phyloP scores from a whole-genome alignment of 2,888 invertebrate genomes.

The Oscheius sp. region DNA sequence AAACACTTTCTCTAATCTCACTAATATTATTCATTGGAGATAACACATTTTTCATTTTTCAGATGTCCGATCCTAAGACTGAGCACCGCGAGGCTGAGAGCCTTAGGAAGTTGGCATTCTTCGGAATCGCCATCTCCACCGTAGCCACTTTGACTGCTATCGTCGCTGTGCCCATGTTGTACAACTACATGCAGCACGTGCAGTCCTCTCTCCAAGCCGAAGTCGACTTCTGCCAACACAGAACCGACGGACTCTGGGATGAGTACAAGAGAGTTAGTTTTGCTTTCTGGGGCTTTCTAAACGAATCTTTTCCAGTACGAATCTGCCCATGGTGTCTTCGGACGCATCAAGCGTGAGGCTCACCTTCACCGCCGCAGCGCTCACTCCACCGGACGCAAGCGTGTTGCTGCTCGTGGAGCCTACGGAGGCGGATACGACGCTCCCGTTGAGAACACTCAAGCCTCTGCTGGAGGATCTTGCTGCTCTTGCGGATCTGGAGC shows the following conservation, averaged over 20 bases:
- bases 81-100: conserved; percentile 45
- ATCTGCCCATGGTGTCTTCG: conserved; percentile 5
- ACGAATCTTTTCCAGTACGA: conserved; percentile 14
- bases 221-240: conserved; percentile 55
- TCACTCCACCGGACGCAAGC: background rate
- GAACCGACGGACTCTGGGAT: conserved; percentile 56
- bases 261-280: conserved; percentile 42
- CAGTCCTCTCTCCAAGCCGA: conserved; percentile 66
- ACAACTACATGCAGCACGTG: conserved; percentile 69
- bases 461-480: conserved; percentile 44
- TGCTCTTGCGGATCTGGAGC: conserved; percentile 61
- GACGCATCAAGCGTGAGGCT: conserved; percentile 26
- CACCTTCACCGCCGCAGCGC: conserved; percentile 6
- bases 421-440: conserved; percentile 17
- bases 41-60: too few relatives aligned
- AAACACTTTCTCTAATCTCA: background rate
- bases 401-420: conserved; percentile 17
- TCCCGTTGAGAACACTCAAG: conserved; percentile 33
- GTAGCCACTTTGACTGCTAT: conserved; percentile 65
- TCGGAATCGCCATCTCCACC: conserved; percentile 56
- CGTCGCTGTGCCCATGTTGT: conserved; percentile 68
- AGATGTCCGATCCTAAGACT: conserved; percentile 34
- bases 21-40: too few relatives aligned
- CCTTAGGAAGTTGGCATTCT: conserved; percentile 48
- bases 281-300: background rate